Evolutionary conservation across 2,888 invertebrate genomes (phyloP).

Genomic region (Meandrusa payeni): DNA sequence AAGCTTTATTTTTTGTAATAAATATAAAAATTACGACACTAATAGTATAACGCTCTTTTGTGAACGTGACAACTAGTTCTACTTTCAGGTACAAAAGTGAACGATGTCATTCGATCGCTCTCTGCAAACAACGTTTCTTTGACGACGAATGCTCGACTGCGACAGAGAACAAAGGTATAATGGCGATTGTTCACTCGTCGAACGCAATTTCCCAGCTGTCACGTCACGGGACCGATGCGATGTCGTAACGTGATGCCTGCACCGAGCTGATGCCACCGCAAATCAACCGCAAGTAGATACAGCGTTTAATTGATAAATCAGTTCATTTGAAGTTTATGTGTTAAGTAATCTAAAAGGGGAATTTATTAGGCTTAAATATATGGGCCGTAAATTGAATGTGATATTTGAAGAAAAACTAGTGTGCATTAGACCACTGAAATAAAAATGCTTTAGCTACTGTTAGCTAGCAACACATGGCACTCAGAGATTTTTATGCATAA

Average conservation of each 20-base stretch:
- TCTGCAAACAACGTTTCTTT: constrained; percentile 3
- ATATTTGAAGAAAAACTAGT: too few relatives aligned
- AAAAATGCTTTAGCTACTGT: too few relatives aligned
- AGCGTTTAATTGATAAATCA: constrained; percentile 9
- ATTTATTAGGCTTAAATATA: too few relatives aligned
- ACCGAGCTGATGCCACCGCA: constrained; percentile 34
- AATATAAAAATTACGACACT: too few relatives aligned
- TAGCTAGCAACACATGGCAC: too few relatives aligned
- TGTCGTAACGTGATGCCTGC: constrained; percentile 1
- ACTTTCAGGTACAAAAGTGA: not conserved
- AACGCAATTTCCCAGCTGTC: constrained; percentile 20
- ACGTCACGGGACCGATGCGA: constrained; percentile 5
- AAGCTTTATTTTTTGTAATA: too few relatives aligned
- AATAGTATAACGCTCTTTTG: too few relatives aligned
- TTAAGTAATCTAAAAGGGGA: not conserved
- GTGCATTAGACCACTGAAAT: too few relatives aligned
- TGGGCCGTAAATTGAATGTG: too few relatives aligned
- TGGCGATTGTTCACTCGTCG: constrained; percentile 15
- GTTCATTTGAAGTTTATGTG: not conserved
- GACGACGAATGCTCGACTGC: constrained; percentile 2
- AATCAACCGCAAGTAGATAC: constrained; percentile 40
- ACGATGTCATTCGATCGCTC: not conserved
- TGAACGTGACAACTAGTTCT: too few relatives aligned
- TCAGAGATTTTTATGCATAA: too few relatives aligned
- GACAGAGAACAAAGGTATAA: constrained; percentile 13